Evolutionary conservation across 2,113 vertebrate species (phyloP), one percentile per base, ranked within the genome.

Genomic region (Pontoporia blainvillei): DNA sequence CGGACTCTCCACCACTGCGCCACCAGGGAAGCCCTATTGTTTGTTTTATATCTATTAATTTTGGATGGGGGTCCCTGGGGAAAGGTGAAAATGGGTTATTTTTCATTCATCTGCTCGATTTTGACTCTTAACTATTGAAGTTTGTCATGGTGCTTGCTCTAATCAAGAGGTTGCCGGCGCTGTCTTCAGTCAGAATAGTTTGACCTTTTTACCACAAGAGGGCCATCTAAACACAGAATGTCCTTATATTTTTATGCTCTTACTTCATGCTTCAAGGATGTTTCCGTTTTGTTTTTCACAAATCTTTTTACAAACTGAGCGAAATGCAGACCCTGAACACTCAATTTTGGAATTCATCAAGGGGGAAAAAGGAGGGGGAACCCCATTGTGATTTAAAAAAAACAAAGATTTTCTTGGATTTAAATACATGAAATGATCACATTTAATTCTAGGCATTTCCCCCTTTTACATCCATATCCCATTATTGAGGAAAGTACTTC

Each of bases 161-260:
- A 23, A 49, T 18, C 4, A 20, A 6, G 31, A 84, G 12, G 20
- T 29, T 59, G 25, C 46, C 21, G 18, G 46, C 2, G 21, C 54
- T 8, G 17, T 59, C 27, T 95, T 41, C 67, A 59, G 14, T 23
- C 64, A 62, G 41, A 36, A 67, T 18, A 79, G 39, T 98, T 83
- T 91, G 86, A 86, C 44, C 36, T 34, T n/a, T 46, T 91, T 13
- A 92, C 98, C 98, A 98, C 96, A 88, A 97, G 98, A 97, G 98
- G 98, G 96, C 95, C 76, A 66, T 23, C 73, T 78, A 49, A 49
- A 96, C 94, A 97, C 36, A 1, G 0, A 66, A 96, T 8, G 57
- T 4, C 67, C 18, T 91, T n/a, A 31, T 31, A 36, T 2, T 57
- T 62, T 72, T 78, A 29, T 0, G 29, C 6, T 0, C 10, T 15